phyloP scores from a whole-genome alignment of 2,113 vertebrate genomes.

The Scortum barcoo region DNA sequence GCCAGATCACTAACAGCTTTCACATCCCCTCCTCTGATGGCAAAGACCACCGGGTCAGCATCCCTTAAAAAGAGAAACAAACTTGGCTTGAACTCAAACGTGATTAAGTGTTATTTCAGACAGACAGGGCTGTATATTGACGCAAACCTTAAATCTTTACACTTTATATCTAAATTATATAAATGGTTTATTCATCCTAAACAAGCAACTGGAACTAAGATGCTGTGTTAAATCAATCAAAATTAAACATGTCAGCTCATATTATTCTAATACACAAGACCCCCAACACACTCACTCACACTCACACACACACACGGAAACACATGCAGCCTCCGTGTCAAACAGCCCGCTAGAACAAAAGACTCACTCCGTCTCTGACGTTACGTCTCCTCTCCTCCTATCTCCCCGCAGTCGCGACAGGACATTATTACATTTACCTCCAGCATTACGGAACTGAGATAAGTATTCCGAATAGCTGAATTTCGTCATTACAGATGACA shows the following conservation, averaged over 20 bases:
- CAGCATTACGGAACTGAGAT: constrained; percentile 89
- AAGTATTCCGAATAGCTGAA: constrained; percentile 95
- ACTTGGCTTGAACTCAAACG: neutral
- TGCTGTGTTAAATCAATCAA: neutral
- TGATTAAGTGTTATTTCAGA: neutral
- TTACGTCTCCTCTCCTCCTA: constrained; percentile 69
- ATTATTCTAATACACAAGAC: neutral
- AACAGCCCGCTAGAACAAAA: constrained; percentile 64
- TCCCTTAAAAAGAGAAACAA: constrained; percentile 54
- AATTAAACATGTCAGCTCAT: neutral
- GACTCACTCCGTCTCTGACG: constrained; percentile 89
- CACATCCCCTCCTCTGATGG: constrained; percentile 82
- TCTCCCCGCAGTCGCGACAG: constrained; percentile 46
- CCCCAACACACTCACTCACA: neutral
- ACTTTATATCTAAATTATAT: neutral
- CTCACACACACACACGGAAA: neutral
- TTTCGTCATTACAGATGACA: constrained; percentile 86
- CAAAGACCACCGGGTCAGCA: constrained; percentile 67
- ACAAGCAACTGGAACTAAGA: neutral
- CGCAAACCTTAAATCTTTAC: neutral
- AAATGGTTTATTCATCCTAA: neutral
- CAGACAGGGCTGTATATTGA: neutral
- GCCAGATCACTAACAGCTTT: constrained; percentile 85
- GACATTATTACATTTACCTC: constrained; percentile 60
- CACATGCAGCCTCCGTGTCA: neutral